Conservation (phyloP, 2,113 vertebrate genomes). For the Cyanistes caeruleus region DNA sequence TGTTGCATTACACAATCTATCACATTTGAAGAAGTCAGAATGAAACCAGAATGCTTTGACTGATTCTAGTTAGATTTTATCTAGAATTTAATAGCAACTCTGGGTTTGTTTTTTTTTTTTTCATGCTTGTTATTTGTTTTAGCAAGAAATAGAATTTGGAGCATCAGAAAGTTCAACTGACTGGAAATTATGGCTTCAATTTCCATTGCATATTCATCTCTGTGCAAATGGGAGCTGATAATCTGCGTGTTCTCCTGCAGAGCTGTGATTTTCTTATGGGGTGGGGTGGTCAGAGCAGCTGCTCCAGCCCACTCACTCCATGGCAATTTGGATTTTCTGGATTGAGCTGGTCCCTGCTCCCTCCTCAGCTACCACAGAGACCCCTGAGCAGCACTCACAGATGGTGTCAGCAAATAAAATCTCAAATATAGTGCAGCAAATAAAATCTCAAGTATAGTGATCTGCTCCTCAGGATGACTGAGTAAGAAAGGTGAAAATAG, state of each 20-base stretch:
- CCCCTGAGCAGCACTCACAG: background rate
- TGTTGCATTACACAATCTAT: background rate
- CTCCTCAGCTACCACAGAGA: background rate
- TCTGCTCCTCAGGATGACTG: background rate
- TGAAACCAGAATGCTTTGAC: background rate
- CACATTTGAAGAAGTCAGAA: background rate
- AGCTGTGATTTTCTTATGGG: background rate
- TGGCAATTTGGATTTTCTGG: background rate
- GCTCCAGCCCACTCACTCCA: background rate
- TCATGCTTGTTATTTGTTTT: background rate
- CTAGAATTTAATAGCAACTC: background rate
- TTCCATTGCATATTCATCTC: background rate
- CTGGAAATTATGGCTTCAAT: background rate
- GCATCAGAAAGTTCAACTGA: background rate
- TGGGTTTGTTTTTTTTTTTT: background rate
- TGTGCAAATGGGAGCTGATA: background rate
- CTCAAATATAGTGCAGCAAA: background rate
- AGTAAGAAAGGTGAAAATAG: background rate
- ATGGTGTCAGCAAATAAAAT: background rate
- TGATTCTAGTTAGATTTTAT: background rate
- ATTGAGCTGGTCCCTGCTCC: background rate
- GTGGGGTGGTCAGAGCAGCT: background rate
- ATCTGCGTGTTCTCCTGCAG: background rate
- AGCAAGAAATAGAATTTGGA: background rate
- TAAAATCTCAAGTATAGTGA: background rate